Evolutionary conservation across 2,113 vertebrate species (phyloP), one percentile per base, ranked within the genome.

Genomic region (Pipra filicauda): DNA sequence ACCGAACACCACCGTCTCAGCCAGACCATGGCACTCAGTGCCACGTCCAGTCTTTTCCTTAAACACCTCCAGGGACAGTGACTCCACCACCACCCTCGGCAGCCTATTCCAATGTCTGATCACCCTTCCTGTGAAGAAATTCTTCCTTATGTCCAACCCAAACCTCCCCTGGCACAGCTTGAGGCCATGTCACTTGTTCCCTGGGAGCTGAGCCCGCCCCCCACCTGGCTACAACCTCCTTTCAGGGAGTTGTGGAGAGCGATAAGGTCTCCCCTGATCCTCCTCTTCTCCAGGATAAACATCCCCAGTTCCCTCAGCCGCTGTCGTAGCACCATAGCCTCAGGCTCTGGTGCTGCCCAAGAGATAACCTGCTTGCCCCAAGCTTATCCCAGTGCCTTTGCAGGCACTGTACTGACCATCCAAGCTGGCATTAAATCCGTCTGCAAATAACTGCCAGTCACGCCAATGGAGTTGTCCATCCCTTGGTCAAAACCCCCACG

Each of bases 401-500:
- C 48, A 49, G 71, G n/a, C 43, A 33, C 0, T 3, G 31, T 11
- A 17, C 43, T 4, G 16, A 3, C 17, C 2, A 4, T 5, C 46
- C 27, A 61, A 23, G 52, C 10, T 20, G 27, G 44, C 87, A n/a
- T 20, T 7, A 54, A 13, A 21, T 54, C 54, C 21, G 3, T 15
- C 61, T 9, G 54, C 6, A 27, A 3, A 26, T 5, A 23, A 10
- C 2, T 2, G 39, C 2, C 12, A 5, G 76, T 4, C 19, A 0
- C 4, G 0, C 43, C 31, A 7, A 11, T 0, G 52, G 61, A 13
- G 39, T 0, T 35, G 51, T 15, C 58, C 8, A 1, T 14, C 54
- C 46, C 7, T 2, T 0, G 26, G 62, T 2, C 15, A 10, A 3
- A 33, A 15, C 0, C 9, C 2, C 5, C 3, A 0, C 6, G 0